phyloP scores from a whole-genome alignment of 2,113 vertebrate species.

The Pteropus alecto region DNA sequence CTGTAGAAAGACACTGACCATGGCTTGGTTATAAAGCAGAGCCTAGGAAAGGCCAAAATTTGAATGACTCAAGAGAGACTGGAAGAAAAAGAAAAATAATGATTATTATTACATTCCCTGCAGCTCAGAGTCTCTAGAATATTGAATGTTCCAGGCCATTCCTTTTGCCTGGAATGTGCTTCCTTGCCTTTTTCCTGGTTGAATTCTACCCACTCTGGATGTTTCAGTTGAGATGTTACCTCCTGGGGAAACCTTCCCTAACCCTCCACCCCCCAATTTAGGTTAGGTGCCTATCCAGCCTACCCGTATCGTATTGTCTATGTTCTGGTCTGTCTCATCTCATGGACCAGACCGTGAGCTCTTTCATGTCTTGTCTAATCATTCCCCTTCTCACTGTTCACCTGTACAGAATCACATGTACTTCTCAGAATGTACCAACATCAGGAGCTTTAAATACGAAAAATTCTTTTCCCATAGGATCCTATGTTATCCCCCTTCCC shows the following conservation, averaged over 20 bases:
- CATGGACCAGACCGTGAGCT: background rate
- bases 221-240: background rate
- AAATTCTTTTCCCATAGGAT: background rate
- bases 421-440: background rate
- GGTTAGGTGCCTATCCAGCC: background rate
- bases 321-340: background rate
- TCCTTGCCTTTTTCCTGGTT: background rate
- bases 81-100: background rate
- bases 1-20: background rate
- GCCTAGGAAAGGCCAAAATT: background rate
- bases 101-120: background rate
- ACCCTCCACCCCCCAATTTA: background rate
- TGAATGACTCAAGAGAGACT: background rate
- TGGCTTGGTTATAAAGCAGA: background rate
- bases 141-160: background rate
- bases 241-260: background rate
- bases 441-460: background rate
- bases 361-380: background rate
- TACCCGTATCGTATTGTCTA: accelerated
- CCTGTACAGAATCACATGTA: background rate
- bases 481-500: too few relatives aligned
- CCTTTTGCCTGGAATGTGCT: background rate
- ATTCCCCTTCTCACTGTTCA: background rate
- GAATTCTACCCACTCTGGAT: background rate
- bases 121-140: background rate